A percentile compares a stretch with the other conserved stretches of the same genome.
Conservation (phyloP, 2,113 vertebrate genomes). For the Myanophis thanlyinensis region DNA sequence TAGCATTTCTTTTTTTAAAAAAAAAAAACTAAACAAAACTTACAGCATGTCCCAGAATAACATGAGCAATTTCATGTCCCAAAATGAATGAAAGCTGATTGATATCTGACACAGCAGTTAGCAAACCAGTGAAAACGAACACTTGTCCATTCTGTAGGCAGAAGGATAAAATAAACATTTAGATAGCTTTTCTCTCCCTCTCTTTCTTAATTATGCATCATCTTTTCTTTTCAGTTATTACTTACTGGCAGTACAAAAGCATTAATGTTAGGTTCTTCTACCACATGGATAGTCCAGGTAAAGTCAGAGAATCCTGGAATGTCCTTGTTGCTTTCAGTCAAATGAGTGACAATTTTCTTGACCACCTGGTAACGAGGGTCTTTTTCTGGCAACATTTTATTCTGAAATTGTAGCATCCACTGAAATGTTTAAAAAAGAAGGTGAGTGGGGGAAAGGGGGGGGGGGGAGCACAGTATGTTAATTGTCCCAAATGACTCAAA, state of each 20-base stretch:
- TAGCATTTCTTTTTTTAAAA: background rate
- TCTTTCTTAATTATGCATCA: background rate
- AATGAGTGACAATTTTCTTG: constrained; percentile 75
- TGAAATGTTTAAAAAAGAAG: constrained; percentile 50
- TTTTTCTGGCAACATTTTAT: constrained; percentile 73
- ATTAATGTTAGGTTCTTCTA: constrained; percentile 80
- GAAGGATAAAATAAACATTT: constrained; percentile 20
- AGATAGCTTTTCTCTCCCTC: background rate
- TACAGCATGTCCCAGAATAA: constrained; percentile 87
- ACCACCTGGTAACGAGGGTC: constrained; percentile 81
- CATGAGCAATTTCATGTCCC: constrained; percentile 94
- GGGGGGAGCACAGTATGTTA: background rate
- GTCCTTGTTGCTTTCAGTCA: constrained; percentile 87
- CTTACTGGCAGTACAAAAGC: constrained; percentile 92
- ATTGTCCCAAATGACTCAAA: background rate
- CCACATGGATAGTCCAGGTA: constrained; percentile 85
- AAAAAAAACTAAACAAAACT: constrained; percentile 62
- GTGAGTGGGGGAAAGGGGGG: background rate
- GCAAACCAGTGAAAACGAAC: constrained; percentile 93
- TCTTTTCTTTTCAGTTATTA: constrained; percentile 11
- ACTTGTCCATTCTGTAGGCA: constrained; percentile 84
- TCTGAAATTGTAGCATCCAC: constrained; percentile 84
- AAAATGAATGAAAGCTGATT: constrained; percentile 89
- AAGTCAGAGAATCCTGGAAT: constrained; percentile 78
- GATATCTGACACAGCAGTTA: constrained; percentile 78